These are phyloP conservation scores for Rhineura floridana DNA, from an alignment of 2,113 vertebrate species.

Conservation along the genomic window DNA sequence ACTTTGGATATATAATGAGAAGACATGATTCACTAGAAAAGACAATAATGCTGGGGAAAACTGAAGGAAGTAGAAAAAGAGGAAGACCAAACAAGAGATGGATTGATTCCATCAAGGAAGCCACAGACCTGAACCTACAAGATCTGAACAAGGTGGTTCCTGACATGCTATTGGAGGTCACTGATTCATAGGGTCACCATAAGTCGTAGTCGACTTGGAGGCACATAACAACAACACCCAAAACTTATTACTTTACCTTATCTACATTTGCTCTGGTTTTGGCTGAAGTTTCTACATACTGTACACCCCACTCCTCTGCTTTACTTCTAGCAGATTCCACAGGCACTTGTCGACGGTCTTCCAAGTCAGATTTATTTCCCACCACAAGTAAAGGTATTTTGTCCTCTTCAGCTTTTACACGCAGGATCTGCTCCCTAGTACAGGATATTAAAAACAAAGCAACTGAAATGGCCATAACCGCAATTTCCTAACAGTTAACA, in stretches of 20 bases:
- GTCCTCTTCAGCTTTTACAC: conserved; percentile 95
- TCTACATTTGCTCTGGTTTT: conserved; percentile 97
- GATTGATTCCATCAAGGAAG: too few relatives aligned
- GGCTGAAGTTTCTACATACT: conserved; percentile 96
- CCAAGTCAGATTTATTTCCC: conserved; percentile 96
- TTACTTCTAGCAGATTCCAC: conserved; percentile 85
- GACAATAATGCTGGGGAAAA: too few relatives aligned
- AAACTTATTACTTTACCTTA: conserved; percentile 80
- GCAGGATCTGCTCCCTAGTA: conserved; percentile 93
- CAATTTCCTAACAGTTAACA: not conserved
- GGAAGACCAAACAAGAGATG: too few relatives aligned
- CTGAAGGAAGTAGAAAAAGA: too few relatives aligned
- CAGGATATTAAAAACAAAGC: conserved; percentile 39
- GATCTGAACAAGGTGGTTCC: too few relatives aligned
- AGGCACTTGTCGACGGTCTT: conserved; percentile 90
- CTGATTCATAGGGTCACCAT: too few relatives aligned
- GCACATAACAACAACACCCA: not conserved
- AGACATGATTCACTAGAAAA: too few relatives aligned
- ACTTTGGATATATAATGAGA: too few relatives aligned
- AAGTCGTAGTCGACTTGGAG: too few relatives aligned
- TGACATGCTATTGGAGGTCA: too few relatives aligned
- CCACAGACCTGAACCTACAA: too few relatives aligned
- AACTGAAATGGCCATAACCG: conserved; percentile 16
- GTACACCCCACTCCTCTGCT: conserved; percentile 91
- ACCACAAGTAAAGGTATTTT: conserved; percentile 91